Conservation (phyloP, 2,888 invertebrate genomes). For the Chorisops tibialis region DNA sequence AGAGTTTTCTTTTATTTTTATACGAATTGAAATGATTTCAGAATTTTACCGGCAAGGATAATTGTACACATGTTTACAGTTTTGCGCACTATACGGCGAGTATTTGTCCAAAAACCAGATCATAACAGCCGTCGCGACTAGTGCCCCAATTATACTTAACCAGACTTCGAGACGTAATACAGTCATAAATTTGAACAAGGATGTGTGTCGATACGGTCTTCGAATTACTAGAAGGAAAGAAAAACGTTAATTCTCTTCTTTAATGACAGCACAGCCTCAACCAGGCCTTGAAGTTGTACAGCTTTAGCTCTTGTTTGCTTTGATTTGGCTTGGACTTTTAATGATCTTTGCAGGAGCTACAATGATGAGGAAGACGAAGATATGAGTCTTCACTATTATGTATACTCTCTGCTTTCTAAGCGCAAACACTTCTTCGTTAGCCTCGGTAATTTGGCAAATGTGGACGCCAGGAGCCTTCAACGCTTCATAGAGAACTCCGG, state of each 20-base stretch:
- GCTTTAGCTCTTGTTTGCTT: too few relatives aligned
- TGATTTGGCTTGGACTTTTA: too few relatives aligned
- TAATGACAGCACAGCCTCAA: too few relatives aligned
- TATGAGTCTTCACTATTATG: too few relatives aligned
- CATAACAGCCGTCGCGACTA: conserved; percentile 79
- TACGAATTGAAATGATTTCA: background rate
- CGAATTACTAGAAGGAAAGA: conserved; percentile 66
- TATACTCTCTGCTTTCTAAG: too few relatives aligned
- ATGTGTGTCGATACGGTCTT: conserved; percentile 75
- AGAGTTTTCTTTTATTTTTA: conserved; percentile 1
- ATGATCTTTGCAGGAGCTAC: too few relatives aligned
- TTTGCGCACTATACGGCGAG: conserved; percentile 83
- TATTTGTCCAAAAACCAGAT: conserved; percentile 86
- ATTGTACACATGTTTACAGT: conserved; percentile 75
- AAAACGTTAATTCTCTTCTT: background rate
- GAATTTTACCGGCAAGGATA: conserved; percentile 64
- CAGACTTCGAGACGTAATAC: conserved; percentile 84
- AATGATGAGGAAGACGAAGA: too few relatives aligned
- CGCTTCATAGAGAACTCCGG: too few relatives aligned
- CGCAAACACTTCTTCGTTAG: too few relatives aligned
- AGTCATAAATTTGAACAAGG: conserved; percentile 90
- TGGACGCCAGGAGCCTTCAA: too few relatives aligned
- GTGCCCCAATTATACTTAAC: conserved; percentile 80
- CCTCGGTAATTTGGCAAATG: too few relatives aligned
- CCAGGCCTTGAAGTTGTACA: too few relatives aligned